Conservation (phyloP, 2,888 invertebrate genomes). For the Halictus ligatus region DNA sequence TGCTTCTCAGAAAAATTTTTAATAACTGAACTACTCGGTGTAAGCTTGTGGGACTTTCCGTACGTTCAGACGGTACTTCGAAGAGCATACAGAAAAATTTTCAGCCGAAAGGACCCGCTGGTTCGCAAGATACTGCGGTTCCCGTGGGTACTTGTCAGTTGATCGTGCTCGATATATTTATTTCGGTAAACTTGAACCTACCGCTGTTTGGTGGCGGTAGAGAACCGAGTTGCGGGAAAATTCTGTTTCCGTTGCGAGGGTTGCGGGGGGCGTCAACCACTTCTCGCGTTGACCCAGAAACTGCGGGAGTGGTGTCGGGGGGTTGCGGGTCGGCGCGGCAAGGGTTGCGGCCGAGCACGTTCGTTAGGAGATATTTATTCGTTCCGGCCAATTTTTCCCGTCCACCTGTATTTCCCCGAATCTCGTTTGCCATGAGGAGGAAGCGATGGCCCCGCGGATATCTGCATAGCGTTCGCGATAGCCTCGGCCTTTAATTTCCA, state of each 20-base stretch:
- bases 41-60: neutral
- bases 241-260: neutral
- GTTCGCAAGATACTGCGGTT: neutral
- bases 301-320: neutral
- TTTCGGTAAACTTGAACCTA: neutral
- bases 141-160: neutral
- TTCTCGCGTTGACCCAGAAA: slow-evolving; percentile 19
- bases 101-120: neutral
- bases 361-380: slow-evolving; percentile 62
- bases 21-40: neutral
- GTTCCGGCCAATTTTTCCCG: slow-evolving; percentile 62
- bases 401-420: slow-evolving; percentile 37
- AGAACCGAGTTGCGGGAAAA: neutral
- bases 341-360: slow-evolving; percentile 27
- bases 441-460: slow-evolving; percentile 49
- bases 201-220: neutral
- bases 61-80: neutral
- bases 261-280: neutral
- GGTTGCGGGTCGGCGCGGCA: neutral
- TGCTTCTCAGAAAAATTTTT: neutral
- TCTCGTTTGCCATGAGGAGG: slow-evolving; percentile 27
- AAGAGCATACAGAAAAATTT: neutral
- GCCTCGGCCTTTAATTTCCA: slow-evolving; percentile 50
- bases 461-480: slow-evolving; percentile 49
- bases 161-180: neutral